Evolutionary conservation across 2,797 vertebrate genomes (phyloP), one percentile per base, ranked within the genome.

Genomic region (Acanthurus tractus): DNA sequence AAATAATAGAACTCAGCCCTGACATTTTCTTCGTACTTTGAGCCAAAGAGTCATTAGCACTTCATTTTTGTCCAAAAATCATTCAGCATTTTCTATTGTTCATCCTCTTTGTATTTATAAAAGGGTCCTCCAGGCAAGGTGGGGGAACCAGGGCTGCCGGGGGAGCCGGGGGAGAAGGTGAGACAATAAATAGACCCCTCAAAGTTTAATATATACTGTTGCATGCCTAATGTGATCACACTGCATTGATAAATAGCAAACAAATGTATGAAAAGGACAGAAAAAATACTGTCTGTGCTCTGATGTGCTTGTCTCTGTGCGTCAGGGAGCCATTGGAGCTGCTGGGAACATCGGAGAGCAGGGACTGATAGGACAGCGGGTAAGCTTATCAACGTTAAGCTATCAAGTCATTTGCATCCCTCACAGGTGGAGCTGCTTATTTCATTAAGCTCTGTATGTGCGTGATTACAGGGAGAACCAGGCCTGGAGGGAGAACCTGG

Each of bases 401-500:
- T 20, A 34, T 75, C 11, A 54, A 44, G 53, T 23, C 53, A 36
- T 63, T 58, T 18, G 1, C 11, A 38, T 55, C 66, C 1, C 3
- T 69, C 54, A 50, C 6, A 70, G 12, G 1, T 61, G 29, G 12
- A 45, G 3, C 34, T 52, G 18, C 63, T 79, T 6, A 50, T 59
- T 72, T 72, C 10, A 59, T 62, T 70, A 34, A 63, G 14, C 25
- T 69, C 15, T 76, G 22, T 36, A 5, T 82, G 11, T 54, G 54
- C 36, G 40, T 71, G 42, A 14, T 7, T 22, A 29, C 88, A 99
- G 98, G 98, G 98, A 74, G 97, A 97, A 44, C 82, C 95, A 0
- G 98, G 98, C 61, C 90, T 98, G 12, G 98, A 99, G 86, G 98
- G 97, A 70, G 98, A 99, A 89, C 91, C 90, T 6, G 98, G 98